Evolutionary conservation across 2,113 vertebrate species (phyloP), one percentile per base, ranked within the genome.

Genomic region (Camelus bactrianus): DNA sequence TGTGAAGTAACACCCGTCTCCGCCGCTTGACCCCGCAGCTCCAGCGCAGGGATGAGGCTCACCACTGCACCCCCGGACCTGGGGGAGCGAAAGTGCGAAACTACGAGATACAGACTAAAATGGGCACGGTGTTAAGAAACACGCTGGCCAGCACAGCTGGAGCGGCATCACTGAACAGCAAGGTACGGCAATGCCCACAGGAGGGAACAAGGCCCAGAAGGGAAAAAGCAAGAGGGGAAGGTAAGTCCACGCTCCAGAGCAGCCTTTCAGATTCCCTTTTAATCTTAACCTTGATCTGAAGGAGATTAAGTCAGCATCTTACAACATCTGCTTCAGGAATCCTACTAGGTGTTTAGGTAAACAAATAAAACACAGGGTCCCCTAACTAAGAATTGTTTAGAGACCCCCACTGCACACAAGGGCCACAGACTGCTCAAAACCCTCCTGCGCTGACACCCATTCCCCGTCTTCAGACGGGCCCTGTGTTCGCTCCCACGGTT

Each of bases 91-190:
- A 38, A n/a, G 58, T 0, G 46, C 24, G 52, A 6, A 22, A 11
- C 82, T 54, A 13, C 3, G 8, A 65, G 42, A 58, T 5, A 20
- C 38, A 32, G 35, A 35, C 54, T 14, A 32, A 2, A 35, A 64
- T 24, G 0, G 24, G 0, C 13, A 13, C 9, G 5, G 32, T 28
- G 24, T 35, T 13, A 54, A 64, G 62, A 16, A 3, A 17, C 1
- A 3, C 0, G 1, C 10, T 6, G 3, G 12, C 16, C 0, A 8
- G 35, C 48, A 2, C 24, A 0, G 28, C 38, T 3, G 70, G 38
- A 17, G 26, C 2, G 0, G 50, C 32, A 20, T 30, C 20, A 0
- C 52, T 6, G 17, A 16, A 14, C 52, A 60, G 8, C 30, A 0
- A 46, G n/a, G 20, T 35, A 10, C 19, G 3, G 10, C 14, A 22